These are phyloP conservation scores for Cricetomys ansorgei DNA, from an alignment of 2,113 vertebrate genomes.

Conservation along the genomic window DNA sequence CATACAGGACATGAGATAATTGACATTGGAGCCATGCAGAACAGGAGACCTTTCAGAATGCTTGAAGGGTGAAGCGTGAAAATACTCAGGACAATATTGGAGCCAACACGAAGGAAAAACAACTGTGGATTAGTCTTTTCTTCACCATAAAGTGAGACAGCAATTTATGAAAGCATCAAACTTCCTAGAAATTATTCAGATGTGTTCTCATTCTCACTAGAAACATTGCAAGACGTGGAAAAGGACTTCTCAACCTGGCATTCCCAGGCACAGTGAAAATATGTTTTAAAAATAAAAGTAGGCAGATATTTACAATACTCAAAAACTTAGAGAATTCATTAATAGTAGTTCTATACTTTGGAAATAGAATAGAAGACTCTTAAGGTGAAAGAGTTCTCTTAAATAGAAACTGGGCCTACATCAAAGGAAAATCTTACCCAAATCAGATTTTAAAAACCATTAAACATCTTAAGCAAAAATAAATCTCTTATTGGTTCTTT, in stretches of 20 bases:
- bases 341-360: not conserved
- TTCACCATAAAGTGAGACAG: not conserved
- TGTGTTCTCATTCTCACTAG: not conserved
- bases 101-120: not conserved
- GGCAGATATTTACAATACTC: not conserved
- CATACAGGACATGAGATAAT: not conserved
- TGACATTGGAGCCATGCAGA: not conserved
- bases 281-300: not conserved
- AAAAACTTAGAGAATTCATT: not conserved
- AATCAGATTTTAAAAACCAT: not conserved
- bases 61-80: too few relatives aligned
- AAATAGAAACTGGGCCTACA: not conserved
- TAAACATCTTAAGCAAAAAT: not conserved
- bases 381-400: not conserved
- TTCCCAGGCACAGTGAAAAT: not conserved
- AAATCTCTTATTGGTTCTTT: not conserved
- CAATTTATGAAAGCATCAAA: not conserved
- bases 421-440: not conserved
- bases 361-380: not conserved
- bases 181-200: not conserved
- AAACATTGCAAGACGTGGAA: not conserved
- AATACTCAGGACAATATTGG: not conserved
- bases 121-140: not conserved
- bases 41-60: not conserved
- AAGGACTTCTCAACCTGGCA: not conserved